phyloP scores from a whole-genome alignment of 2,113 vertebrate genomes.

The Atractosteus spatula region DNA sequence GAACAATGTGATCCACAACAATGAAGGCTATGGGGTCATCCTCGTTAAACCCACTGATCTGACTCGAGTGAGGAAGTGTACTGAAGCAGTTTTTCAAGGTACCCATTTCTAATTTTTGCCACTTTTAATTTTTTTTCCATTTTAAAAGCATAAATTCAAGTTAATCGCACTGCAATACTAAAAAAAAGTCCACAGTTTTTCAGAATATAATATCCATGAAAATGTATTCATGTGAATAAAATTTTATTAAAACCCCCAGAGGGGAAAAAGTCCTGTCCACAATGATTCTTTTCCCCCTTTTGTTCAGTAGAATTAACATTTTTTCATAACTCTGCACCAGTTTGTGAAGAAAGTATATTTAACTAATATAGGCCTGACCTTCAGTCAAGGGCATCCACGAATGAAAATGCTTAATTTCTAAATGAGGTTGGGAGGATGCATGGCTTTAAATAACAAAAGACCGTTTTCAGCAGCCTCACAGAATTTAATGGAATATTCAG shows the following conservation, averaged over 20 bases:
- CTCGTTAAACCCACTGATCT: conserved; percentile 74
- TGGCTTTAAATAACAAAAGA: conserved; percentile 18
- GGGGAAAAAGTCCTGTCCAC: conserved; percentile 13
- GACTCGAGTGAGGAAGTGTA: conserved; percentile 42
- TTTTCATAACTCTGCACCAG: neutral
- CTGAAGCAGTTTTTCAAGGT: conserved; percentile 52
- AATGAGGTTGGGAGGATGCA: conserved; percentile 6
- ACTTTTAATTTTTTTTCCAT: neutral
- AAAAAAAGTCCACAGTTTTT: conserved; percentile 13
- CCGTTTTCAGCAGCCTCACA: neutral
- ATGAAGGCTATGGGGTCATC: conserved; percentile 88
- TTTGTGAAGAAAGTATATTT: conserved; percentile 15
- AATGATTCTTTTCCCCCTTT: conserved; percentile 17
- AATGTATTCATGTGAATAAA: conserved; percentile 28
- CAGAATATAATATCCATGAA: conserved; percentile 22
- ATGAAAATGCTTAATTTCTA: conserved; percentile 22
- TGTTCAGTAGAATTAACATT: conserved; percentile 16
- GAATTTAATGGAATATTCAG: neutral
- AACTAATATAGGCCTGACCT: conserved; percentile 19
- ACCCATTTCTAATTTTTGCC: conserved; percentile 1
- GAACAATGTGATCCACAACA: conserved; percentile 91
- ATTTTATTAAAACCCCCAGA: conserved; percentile 21
- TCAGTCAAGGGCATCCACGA: conserved; percentile 26
- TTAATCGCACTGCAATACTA: neutral
- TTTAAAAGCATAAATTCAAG: neutral